Evolutionary conservation across 2,888 invertebrate species (phyloP).

Genomic region (Standfussiana lucernea): DNA sequence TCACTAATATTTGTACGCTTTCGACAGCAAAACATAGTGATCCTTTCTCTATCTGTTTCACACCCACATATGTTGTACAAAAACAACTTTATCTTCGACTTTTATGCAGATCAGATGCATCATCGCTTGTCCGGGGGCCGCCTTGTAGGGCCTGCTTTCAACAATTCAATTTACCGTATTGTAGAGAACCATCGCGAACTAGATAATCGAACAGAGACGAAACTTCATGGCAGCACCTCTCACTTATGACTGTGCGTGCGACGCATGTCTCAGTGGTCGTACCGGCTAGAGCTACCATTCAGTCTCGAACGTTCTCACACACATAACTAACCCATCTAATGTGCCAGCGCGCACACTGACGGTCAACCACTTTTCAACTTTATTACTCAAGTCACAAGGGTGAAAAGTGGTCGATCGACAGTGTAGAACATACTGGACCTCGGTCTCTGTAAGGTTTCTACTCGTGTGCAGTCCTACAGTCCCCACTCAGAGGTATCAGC

Average conservation of each 20-base stretch:
- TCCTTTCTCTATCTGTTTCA: background rate
- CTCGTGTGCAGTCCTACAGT: background rate
- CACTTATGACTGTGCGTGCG: background rate
- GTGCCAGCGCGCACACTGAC: no score
- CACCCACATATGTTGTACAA: background rate
- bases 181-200: background rate
- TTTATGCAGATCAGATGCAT: background rate
- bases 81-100: background rate
- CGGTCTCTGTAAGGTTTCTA: constrained; percentile 16
- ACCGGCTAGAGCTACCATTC: background rate
- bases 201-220: background rate
- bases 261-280: background rate
- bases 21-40: background rate
- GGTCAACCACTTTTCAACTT: no score
- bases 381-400: no score
- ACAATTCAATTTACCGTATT: background rate
- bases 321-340: background rate
- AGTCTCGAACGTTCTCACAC: constrained; percentile 13
- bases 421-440: background rate
- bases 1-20: no score
- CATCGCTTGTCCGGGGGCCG: background rate
- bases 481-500: background rate
- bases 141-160: background rate
- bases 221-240: no score
- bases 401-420: no score